Conservation (phyloP, 2,797 vertebrate species). For the Diplodus sargus region DNA sequence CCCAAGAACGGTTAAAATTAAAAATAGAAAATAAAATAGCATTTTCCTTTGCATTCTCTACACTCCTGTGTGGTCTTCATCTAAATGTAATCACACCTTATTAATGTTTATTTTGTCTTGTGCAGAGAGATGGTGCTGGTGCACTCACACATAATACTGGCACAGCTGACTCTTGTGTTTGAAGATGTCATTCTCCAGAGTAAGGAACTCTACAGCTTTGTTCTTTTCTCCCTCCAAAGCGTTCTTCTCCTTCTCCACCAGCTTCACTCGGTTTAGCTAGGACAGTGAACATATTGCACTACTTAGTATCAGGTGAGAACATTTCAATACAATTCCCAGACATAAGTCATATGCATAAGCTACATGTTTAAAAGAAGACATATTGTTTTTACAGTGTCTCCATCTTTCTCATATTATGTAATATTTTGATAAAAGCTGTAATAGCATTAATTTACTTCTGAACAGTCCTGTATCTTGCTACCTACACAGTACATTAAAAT, state of each 20-base stretch:
- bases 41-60: not conserved
- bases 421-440: slow-evolving; percentile 18
- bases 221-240: slow-evolving; percentile 95
- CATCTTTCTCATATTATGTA: slow-evolving; percentile 6
- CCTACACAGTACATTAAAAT: not conserved
- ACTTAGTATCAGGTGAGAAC: slow-evolving; percentile 31
- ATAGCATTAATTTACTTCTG: not conserved
- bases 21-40: slow-evolving; percentile 3
- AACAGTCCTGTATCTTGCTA: not conserved
- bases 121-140: slow-evolving; percentile 8
- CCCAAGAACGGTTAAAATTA: not conserved
- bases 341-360: slow-evolving; percentile 7
- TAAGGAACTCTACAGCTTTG: slow-evolving; percentile 93
- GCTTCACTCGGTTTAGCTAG: slow-evolving; percentile 96
- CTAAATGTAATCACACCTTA: slow-evolving; percentile 1
- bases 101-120: slow-evolving; percentile 18
- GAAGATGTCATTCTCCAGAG: slow-evolving; percentile 93
- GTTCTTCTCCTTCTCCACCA: slow-evolving; percentile 98
- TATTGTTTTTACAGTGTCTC: not conserved
- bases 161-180: slow-evolving; percentile 91
- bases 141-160: slow-evolving; percentile 95
- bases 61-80: not conserved
- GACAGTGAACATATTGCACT: slow-evolving; percentile 41
- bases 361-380: not conserved
- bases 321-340: not conserved